Evolutionary conservation across 2,797 vertebrate genomes (phyloP).

Genomic region (Periophthalmus magnuspinnatus): DNA sequence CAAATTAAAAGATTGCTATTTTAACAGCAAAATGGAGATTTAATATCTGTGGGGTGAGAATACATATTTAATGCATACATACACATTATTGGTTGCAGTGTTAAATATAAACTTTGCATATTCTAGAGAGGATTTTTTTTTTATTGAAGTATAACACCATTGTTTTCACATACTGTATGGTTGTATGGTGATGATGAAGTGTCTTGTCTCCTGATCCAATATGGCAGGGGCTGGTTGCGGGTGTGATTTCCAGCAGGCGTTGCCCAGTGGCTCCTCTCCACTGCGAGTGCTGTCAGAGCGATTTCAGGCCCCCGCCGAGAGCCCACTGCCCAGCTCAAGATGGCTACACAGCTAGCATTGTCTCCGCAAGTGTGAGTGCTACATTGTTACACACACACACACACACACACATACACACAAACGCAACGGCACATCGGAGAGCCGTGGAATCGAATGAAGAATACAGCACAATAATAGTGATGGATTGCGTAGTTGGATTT

Average conservation of each 20-base stretch:
- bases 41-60: too few species aligned
- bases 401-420: too few species aligned
- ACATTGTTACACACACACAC: not conserved
- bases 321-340: conserved; percentile 15
- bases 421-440: not conserved
- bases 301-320: conserved; percentile 23
- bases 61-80: too few species aligned
- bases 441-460: not conserved
- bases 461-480: not conserved
- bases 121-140: too few species aligned
- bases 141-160: too few species aligned
- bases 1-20: too few species aligned
- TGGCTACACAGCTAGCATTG: conserved; percentile 10
- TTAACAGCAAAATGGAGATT: too few species aligned
- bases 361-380: not conserved
- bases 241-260: conserved; percentile 21
- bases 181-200: conserved; percentile 7
- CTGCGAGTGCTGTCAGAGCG: conserved; percentile 24
- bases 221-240: conserved; percentile 9
- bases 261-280: conserved; percentile 24
- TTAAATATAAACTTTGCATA: too few species aligned
- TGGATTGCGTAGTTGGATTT: too few species aligned
- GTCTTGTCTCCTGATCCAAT: conserved; percentile 10
- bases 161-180: not conserved
- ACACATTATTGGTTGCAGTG: too few species aligned